Conservation (phyloP, 2,797 vertebrate genomes). For the Rhabdomys pumilio region DNA sequence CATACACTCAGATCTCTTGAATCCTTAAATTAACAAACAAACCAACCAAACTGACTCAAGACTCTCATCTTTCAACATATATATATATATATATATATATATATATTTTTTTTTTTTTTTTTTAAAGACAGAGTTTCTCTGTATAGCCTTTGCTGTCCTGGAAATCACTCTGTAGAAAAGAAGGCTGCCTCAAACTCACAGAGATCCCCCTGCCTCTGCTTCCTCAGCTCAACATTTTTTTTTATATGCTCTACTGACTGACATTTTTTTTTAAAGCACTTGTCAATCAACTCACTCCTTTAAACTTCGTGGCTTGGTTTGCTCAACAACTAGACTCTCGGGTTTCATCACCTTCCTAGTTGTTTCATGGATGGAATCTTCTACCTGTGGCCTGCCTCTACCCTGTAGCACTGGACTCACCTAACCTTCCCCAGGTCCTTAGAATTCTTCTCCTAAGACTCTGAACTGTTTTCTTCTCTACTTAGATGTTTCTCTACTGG, state of each 20-base stretch:
- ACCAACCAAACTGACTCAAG: background rate
- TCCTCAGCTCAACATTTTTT: background rate
- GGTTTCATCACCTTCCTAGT: background rate
- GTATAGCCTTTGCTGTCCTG: too few relatives aligned
- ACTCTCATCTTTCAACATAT: background rate
- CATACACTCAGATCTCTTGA: background rate
- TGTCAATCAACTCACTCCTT: background rate
- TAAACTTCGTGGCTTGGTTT: background rate
- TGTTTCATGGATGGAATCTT: background rate
- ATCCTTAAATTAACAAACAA: constrained; percentile 12
- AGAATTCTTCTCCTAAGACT: background rate
- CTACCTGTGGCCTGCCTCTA: background rate
- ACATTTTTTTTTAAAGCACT: constrained; percentile 27
- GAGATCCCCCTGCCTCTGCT: too few relatives aligned
- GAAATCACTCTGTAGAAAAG: too few relatives aligned
- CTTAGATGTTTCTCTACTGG: background rate
- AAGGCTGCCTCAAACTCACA: too few relatives aligned
- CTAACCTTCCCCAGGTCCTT: background rate
- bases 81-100: too few relatives aligned
- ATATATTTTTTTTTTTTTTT: too few relatives aligned
- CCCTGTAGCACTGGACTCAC: background rate
- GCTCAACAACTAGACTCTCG: background rate
- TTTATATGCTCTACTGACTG: background rate
- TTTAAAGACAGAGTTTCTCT: too few relatives aligned
- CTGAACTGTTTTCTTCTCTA: background rate